Percentiles rank a stretch among this genome's conserved stretches.
phyloP scores from a whole-genome alignment of 2,888 invertebrate species.

The Loripinus fragilis region DNA sequence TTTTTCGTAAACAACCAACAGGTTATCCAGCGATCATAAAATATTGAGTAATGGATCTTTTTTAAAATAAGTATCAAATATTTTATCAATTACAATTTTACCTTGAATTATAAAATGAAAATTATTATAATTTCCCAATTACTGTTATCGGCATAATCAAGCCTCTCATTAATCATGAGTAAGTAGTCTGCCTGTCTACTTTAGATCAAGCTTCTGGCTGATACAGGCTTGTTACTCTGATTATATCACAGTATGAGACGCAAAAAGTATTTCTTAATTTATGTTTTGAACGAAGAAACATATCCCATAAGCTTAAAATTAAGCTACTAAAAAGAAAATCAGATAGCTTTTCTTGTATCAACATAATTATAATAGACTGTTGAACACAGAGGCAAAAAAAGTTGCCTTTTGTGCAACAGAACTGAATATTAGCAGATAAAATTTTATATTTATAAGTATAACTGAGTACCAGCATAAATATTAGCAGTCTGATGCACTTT shows the following conservation, averaged over 20 bases:
- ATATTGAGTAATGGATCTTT: constrained; percentile 13
- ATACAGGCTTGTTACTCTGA: constrained; percentile 5
- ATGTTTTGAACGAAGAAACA: constrained; percentile 1
- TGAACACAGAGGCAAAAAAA: background rate
- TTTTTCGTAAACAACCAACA: background rate
- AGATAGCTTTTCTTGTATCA: background rate
- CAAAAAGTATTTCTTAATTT: constrained; percentile 3
- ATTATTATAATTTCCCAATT: constrained; percentile 19
- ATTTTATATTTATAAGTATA: no score
- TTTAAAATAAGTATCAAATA: background rate
- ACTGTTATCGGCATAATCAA: constrained; percentile 15
- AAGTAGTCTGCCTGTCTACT: constrained; percentile 8
- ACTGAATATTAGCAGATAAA: no score
- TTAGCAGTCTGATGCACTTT: no score
- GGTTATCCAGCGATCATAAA: constrained; percentile 2
- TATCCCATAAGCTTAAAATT: constrained; percentile 2
- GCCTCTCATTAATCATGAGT: constrained; percentile 16
- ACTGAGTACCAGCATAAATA: no score
- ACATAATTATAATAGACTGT: background rate
- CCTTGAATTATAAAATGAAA: constrained; percentile 19
- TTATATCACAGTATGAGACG: constrained; percentile 1
- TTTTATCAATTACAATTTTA: constrained; percentile 21
- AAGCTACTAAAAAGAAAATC: background rate
- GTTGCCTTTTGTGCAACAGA: no score
- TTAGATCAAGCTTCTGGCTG: constrained; percentile 10